These are phyloP conservation scores for Trochalopteron elliotii DNA, from an alignment of 2,113 vertebrate species.

Conservation along the genomic window DNA sequence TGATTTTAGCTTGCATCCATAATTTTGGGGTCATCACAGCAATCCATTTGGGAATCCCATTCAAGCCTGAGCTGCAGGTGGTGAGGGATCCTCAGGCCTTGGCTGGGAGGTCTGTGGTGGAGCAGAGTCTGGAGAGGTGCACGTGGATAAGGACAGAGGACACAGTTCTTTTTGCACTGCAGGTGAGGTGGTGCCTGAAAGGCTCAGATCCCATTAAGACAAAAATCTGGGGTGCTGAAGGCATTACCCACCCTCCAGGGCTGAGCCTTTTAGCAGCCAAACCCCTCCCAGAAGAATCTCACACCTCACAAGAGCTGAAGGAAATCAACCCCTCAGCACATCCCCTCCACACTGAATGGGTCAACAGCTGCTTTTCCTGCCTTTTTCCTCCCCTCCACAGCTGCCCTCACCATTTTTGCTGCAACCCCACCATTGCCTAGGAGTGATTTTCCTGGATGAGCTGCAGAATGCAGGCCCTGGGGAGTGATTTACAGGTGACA, in stretches of 20 bases:
- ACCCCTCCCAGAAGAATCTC: background rate
- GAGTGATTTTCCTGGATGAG: background rate
- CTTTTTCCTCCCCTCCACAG: background rate
- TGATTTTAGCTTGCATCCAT: background rate
- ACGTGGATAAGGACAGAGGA: fast-evolving
- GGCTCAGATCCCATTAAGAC: background rate
- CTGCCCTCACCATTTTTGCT: background rate
- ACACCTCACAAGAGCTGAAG: background rate
- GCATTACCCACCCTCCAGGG: background rate
- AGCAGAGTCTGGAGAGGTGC: background rate
- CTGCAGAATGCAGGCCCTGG: background rate
- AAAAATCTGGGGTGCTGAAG: background rate
- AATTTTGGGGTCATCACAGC: background rate
- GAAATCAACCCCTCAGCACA: background rate
- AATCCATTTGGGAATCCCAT: background rate
- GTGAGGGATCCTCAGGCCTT: background rate
- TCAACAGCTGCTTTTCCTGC: background rate
- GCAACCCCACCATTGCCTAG: background rate
- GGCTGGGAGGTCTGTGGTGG: background rate
- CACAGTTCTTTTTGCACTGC: background rate
- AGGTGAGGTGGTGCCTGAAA: background rate
- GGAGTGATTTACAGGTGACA: background rate
- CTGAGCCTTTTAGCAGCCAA: background rate
- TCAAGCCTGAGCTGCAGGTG: background rate
- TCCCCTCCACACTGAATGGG: background rate